Evolutionary conservation across 1,140 invertebrate species (phyloP).

Genomic region (Agrilus planipennis): DNA sequence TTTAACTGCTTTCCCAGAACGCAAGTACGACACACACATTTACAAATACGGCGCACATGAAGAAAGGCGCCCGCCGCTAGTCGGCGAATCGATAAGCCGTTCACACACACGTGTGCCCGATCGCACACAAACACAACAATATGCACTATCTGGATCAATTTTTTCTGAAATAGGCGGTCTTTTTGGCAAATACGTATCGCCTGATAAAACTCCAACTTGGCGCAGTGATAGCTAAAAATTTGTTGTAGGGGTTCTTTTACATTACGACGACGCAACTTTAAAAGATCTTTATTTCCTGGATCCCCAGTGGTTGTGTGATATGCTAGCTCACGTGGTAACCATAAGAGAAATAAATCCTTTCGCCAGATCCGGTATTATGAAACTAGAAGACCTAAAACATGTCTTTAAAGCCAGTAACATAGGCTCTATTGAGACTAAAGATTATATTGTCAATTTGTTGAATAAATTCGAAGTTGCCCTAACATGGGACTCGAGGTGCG

Average conservation of each 20-base stretch:
- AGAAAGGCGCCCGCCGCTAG: too few species aligned
- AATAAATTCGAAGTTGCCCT: conserved; percentile 97
- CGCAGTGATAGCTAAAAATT: conserved; percentile 4
- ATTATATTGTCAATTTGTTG: conserved; percentile 80
- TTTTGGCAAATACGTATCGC: too few species aligned
- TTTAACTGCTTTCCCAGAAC: too few species aligned
- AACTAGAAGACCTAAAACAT: conserved; percentile 82
- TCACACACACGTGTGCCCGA: too few species aligned
- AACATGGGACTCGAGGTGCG: conserved; percentile 83
- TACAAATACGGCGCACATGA: too few species aligned
- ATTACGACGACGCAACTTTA: conserved; percentile 93
- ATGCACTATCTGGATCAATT: too few species aligned
- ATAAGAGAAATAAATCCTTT: conserved; percentile 95
- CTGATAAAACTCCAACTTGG: too few species aligned
- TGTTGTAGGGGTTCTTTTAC: conserved; percentile 71
- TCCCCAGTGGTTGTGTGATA: conserved; percentile 97
- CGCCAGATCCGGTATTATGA: conserved; percentile 86
- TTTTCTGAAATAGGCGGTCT: too few species aligned
- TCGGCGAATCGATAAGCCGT: too few species aligned
- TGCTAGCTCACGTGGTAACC: conserved; percentile 91
- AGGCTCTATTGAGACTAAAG: conserved; percentile 48
- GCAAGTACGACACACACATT: too few species aligned
- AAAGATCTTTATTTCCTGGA: conserved; percentile 88
- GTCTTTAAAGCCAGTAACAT: conserved; percentile 69
- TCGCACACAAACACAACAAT: too few species aligned